Percentiles rank a stretch among this genome's conserved stretches.
phyloP scores from a whole-genome alignment of 2,797 vertebrate genomes.

The Chloroceryle inda region DNA sequence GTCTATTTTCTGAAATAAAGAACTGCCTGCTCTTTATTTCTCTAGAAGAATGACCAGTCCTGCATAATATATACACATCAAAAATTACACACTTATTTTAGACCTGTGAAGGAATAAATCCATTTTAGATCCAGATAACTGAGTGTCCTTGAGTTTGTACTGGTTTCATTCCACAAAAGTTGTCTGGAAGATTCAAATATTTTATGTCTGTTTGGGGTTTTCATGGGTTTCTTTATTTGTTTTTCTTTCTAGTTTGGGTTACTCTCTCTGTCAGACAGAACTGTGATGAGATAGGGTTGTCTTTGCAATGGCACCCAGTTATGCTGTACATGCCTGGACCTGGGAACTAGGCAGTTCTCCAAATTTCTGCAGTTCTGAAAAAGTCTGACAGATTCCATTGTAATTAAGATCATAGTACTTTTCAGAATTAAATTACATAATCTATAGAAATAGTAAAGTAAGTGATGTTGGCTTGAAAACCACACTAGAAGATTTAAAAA shows the following conservation, averaged over 20 bases:
- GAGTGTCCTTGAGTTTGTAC: background rate
- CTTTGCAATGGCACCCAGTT: background rate
- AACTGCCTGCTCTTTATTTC: accelerated
- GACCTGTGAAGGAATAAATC: background rate
- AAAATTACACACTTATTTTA: background rate
- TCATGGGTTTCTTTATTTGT: background rate
- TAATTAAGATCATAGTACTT: background rate
- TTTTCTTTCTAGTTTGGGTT: background rate
- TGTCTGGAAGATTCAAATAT: background rate
- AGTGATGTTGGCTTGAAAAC: background rate
- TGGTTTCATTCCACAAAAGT: background rate
- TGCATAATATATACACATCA: background rate
- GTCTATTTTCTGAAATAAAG: background rate
- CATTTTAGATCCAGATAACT: background rate
- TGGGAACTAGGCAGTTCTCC: background rate
- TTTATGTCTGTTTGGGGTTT: background rate
- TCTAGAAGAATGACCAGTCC: background rate
- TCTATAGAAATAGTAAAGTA: background rate
- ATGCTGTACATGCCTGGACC: background rate
- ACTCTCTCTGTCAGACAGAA: background rate
- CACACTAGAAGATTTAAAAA: background rate
- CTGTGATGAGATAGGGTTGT: background rate
- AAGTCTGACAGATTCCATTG: background rate
- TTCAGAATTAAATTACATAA: too few relatives aligned
- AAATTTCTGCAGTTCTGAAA: background rate